Evolutionary conservation across 2,113 vertebrate genomes (phyloP).

Genomic region (Chionomys nivalis): DNA sequence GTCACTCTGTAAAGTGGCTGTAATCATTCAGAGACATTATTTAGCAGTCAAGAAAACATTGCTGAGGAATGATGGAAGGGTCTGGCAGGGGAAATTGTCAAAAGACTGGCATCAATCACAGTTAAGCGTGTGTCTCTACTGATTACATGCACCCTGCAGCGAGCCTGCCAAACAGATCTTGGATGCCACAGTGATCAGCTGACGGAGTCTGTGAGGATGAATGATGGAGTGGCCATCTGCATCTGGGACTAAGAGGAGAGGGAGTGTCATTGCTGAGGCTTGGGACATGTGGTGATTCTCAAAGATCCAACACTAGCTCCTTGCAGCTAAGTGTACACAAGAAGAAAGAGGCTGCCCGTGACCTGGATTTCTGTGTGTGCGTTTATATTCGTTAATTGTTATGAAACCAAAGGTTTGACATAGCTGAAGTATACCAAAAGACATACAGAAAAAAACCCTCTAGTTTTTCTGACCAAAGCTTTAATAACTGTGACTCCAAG

Average conservation of each 20-base stretch:
- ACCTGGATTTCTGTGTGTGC: neutral
- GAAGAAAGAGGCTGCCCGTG: neutral
- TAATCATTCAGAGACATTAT: constrained; percentile 79
- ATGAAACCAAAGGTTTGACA: constrained; percentile 6
- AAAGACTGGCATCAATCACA: constrained; percentile 79
- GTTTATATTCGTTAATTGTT: neutral
- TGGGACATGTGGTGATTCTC: neutral
- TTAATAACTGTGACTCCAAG: neutral
- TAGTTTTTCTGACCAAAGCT: neutral
- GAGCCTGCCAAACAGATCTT: constrained; percentile 68
- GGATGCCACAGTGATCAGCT: constrained; percentile 64
- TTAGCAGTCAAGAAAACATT: constrained; percentile 75
- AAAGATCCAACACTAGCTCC: neutral
- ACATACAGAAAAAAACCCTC: neutral
- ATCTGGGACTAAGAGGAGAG: constrained; percentile 24
- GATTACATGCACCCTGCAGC: constrained; percentile 42
- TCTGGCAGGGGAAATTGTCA: constrained; percentile 78
- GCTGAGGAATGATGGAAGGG: constrained; percentile 70
- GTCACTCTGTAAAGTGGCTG: constrained; percentile 66
- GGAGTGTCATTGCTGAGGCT: neutral
- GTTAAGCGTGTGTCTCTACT: constrained; percentile 74
- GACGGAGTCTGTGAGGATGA: constrained; percentile 66
- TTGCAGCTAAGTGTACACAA: neutral
- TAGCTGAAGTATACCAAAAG: neutral
- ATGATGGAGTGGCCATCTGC: constrained; percentile 40